Evolutionary conservation across 2,797 vertebrate species (phyloP), one percentile per base, ranked within the genome.

Genomic region (Hybognathus amarus): DNA sequence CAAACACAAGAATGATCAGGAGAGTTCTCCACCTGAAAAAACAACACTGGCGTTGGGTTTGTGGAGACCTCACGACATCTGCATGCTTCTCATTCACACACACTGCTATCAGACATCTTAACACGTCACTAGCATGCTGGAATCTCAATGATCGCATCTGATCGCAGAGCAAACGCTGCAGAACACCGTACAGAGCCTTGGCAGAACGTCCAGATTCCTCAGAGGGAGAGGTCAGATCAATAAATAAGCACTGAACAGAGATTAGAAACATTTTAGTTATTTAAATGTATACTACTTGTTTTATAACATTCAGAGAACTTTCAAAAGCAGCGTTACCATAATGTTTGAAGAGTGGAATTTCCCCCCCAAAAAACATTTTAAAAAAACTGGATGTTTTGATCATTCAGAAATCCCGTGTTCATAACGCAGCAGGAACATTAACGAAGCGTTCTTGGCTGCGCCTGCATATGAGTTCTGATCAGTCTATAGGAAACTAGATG

Each of bases 141-240:
- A 33, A 18, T 64, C 15, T 64, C 7, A 9, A 1, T 1, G 2
- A 64, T 13, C 12, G 42, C 4, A 45, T 59, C n/a, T 5, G 50
- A 52, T 18, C 50, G 18, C 47, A 18, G 47, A 6, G 47, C 36
- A 38, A 68, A n/a, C 30, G 40, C 12, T 1, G 3, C 59, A 27
- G 5, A 5, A 27, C 7, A 18, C 36, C 64, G 20, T 1, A 11
- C 66, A 6, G 20, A 3, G 2, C 6, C n/a, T 15, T 15, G 6
- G 22, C 67, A 42, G 38, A 7, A 40, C 11, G 20, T 1, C 3
- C 38, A n/a, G 22, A n/a, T 42, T 68, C 66, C 38, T 68, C 6
- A 30, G 13, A 27, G 1, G n/a, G n/a, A n/a, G 2, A 63, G 2
- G 4, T 10, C 0, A 47, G 9, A 27, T 27, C 2, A 69, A 45